Base-by-base conservation (phyloP, 2,113 vertebrate species). In the Phainopepla nitens region DNA sequence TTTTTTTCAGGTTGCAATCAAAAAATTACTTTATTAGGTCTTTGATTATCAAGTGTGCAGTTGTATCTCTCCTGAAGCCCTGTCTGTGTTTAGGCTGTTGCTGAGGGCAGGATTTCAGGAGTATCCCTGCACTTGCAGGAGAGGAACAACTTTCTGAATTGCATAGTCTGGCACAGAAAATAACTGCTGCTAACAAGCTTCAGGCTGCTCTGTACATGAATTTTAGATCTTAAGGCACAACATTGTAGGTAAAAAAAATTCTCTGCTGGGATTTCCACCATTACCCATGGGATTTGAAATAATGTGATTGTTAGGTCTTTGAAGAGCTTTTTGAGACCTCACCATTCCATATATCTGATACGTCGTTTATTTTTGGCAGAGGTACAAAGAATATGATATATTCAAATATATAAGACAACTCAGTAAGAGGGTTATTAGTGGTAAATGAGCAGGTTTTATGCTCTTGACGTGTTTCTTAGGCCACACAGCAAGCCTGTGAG, bases 191-290 rank as follows among this genome's bases (percentile, higher is more conserved):
- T 66, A 54, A 25, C 17, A 53, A 41, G 13, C 14, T 56, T 47
- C 49, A 41, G 28, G 22, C 39, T 87, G 64, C 20, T 84, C 54
- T 73, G 19, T 28, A 20, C 11, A 27, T 36, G 15, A 44, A 58
- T 4, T 4, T n/a, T 60, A 36, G 19, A 27, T 3, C 0, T 35
- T 44, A n/a, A 13, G 8, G 7, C 17, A 51, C 18, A 50, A 6
- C 12, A 6, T 2, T 23, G 9, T 20, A 62, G 10, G 13, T 54
- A 57, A 15, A 15, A 61, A 7, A 70, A 81, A 11, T 15, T 79
- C 35, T 58, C 60, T 51, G 1, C 5, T 11, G 31, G 14, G 15
- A 36, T 45, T 70, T 5, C 61, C 17, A 13, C 20, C 7, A 1
- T 72, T 89, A 49, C 44, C 28, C 41, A 13, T 53, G 11, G 17